phyloP scores from a whole-genome alignment of 2,888 invertebrate genomes.

The Timema cristinae region DNA sequence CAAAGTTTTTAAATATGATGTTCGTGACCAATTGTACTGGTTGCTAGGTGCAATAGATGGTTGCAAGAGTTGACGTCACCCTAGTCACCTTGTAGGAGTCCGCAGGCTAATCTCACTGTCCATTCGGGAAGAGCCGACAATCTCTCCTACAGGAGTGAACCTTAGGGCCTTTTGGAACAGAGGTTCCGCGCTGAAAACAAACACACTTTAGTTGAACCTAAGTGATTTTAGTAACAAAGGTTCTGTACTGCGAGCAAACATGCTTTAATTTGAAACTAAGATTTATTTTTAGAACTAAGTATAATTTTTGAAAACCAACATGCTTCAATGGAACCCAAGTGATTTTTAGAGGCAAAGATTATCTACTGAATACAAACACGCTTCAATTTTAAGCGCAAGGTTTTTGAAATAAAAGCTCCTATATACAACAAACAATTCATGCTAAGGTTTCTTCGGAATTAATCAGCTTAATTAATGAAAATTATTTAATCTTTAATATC shows the following conservation, averaged over 20 bases:
- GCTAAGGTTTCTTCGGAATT: too few relatives aligned
- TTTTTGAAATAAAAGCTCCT: too few relatives aligned
- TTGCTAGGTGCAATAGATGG: neutral
- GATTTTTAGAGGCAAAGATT: too few relatives aligned
- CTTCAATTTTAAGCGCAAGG: too few relatives aligned
- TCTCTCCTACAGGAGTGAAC: constrained; percentile 17
- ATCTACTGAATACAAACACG: too few relatives aligned
- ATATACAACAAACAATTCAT: too few relatives aligned
- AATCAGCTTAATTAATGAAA: neutral
- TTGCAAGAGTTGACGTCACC: neutral
- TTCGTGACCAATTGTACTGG: neutral
- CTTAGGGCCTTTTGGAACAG: constrained; percentile 27
- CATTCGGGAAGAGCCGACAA: neutral
- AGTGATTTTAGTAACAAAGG: neutral
- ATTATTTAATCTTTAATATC: neutral
- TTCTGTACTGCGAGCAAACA: neutral
- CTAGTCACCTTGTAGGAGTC: constrained; percentile 27
- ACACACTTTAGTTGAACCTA: neutral
- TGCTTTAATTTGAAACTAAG: too few relatives aligned
- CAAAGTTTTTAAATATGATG: neutral
- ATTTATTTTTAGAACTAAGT: too few relatives aligned
- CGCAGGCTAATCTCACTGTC: constrained; percentile 28
- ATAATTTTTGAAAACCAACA: too few relatives aligned
- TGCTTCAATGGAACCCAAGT: too few relatives aligned
- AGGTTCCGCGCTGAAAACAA: constrained; percentile 26